These are phyloP conservation scores for Corticium candelabrum DNA, from an alignment of 37 sponge, comb jelly and placozoan species.

Conservation along the genomic window DNA sequence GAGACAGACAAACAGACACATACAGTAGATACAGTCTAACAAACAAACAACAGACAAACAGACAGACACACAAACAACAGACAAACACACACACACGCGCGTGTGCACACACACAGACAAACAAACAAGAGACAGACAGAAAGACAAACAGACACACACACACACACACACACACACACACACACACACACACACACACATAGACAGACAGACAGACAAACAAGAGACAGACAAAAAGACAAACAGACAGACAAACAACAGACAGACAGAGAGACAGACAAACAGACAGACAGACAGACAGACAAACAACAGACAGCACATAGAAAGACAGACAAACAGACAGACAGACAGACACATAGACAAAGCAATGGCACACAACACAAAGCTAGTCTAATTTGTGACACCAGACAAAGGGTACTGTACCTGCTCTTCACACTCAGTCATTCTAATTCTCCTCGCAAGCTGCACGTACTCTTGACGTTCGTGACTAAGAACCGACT, in stretches of 20 bases:
- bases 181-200: no score
- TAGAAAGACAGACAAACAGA: no score
- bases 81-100: background rate
- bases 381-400: background rate
- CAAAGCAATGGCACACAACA: slow-evolving; percentile 7
- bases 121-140: no score
- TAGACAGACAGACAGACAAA: no score
- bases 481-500: slow-evolving; percentile 48
- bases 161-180: background rate
- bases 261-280: no score
- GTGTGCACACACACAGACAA: no score
- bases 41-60: background rate
- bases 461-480: slow-evolving; percentile 50
- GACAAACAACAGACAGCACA: slow-evolving; percentile 18
- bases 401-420: background rate
- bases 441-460: slow-evolving; percentile 52
- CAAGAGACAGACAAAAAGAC: no score
- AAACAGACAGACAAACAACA: no score
- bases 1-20: no score
- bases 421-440: slow-evolving; percentile 62
- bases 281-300: slow-evolving; percentile 12
- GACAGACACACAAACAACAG: no score
- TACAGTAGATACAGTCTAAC: background rate
- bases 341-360: slow-evolving; percentile 35
- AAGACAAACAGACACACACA: no score